Percentiles rank a stretch among this genome's conserved stretches.
Conservation (phyloP, 2,797 vertebrate species). For the Lagodon rhomboides region DNA sequence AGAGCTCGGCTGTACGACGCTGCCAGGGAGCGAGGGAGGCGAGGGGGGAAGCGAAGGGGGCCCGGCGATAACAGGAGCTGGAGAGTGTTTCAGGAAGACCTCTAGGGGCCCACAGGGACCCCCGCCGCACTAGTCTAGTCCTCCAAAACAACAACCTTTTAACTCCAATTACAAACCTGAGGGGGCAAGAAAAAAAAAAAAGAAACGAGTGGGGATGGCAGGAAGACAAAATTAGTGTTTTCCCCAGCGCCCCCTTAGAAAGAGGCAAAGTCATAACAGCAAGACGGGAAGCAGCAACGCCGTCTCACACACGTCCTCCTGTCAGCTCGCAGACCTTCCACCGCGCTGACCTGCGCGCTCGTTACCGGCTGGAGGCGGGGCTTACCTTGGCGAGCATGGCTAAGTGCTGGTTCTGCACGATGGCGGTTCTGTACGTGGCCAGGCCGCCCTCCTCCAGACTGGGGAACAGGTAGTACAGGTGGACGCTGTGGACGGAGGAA, state of each 20-base stretch:
- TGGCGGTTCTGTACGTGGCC: constrained; percentile 97
- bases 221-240: constrained; percentile 63
- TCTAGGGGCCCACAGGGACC: constrained; percentile 68
- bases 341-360: constrained; percentile 23
- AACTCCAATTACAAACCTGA: constrained; percentile 82
- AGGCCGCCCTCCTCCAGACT: constrained; percentile 96
- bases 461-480: constrained; percentile 97
- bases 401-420: constrained; percentile 98
- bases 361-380: constrained; percentile 7
- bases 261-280: constrained; percentile 54
- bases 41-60: constrained; percentile 31
- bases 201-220: constrained; percentile 41
- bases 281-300: constrained; percentile 61
- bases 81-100: constrained; percentile 72
- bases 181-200: constrained; percentile 37
- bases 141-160: constrained; percentile 82
- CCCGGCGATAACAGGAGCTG: constrained; percentile 62
- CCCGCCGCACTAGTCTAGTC: constrained; percentile 47
- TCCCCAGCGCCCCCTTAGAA: constrained; percentile 65
- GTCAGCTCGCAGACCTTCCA: constrained; percentile 34
- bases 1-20: constrained; percentile 46
- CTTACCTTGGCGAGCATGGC: constrained; percentile 98
- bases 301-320: constrained; percentile 33
- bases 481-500: constrained; percentile 87
- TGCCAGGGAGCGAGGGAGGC: constrained; percentile 46